A percentile compares a stretch with the other conserved stretches of the same genome.
Conservation (phyloP, 2,797 vertebrate species). For the Rachycentron canadum region DNA sequence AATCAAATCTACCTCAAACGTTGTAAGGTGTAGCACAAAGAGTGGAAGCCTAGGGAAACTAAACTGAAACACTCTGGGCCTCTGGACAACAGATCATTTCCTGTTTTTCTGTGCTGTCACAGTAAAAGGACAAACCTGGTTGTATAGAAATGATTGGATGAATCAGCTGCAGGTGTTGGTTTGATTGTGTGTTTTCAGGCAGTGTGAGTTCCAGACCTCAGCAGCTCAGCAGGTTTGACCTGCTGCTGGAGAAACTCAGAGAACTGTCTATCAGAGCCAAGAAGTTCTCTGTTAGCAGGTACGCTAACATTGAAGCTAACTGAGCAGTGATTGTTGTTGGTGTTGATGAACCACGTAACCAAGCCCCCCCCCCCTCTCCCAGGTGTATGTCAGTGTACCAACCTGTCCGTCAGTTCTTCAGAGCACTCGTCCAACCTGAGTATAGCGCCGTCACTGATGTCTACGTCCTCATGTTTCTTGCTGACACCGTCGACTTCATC, state of each 20-base stretch:
- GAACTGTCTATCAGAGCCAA: conserved; percentile 91
- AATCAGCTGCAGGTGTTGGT: neutral
- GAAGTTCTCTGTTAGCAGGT: conserved; percentile 90
- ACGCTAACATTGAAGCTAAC: conserved; percentile 43
- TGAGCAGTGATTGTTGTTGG: neutral
- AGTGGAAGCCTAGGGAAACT: too few species aligned
- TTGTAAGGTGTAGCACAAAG: too few species aligned
- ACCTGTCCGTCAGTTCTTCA: conserved; percentile 93
- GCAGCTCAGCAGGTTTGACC: conserved; percentile 86
- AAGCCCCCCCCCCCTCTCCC: neutral
- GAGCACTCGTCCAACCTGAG: conserved; percentile 94
- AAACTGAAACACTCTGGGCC: too few species aligned
- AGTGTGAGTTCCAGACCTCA: conserved; percentile 89
- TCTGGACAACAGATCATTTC: too few species aligned
- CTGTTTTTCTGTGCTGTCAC: too few species aligned
- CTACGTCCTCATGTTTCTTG: conserved; percentile 97
- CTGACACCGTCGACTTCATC: conserved; percentile 95
- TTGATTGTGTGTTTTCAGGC: conserved; percentile 75
- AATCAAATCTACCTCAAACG: conserved; percentile 50
- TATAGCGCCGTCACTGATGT: conserved; percentile 97
- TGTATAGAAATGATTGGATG: too few species aligned
- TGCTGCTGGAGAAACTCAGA: conserved; percentile 90
- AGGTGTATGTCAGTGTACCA: conserved; percentile 90
- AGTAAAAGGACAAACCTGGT: too few species aligned
- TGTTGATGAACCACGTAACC: too few species aligned